phyloP scores from a whole-genome alignment of 2,888 invertebrate species.

The Lasiommata megera region DNA sequence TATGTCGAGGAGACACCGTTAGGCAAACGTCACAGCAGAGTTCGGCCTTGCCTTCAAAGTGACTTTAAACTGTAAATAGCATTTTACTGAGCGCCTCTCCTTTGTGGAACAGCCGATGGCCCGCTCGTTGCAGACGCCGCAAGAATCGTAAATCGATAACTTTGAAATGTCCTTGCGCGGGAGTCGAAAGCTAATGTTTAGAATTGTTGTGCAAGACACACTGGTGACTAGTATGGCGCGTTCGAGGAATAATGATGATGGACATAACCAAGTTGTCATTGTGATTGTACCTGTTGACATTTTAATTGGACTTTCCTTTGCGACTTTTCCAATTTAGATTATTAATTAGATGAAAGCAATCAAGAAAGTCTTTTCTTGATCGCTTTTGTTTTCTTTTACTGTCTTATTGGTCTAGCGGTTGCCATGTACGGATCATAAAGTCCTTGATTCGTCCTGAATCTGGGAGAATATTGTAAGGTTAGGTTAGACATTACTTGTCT shows the following conservation, averaged over 20 bases:
- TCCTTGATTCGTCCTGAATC: too few relatives aligned
- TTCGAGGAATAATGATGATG: conserved; percentile 46
- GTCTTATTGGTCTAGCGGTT: too few relatives aligned
- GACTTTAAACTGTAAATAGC: background rate
- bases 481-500: too few relatives aligned
- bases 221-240: conserved; percentile 47
- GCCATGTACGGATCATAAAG: too few relatives aligned
- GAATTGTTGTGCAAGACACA: conserved; percentile 63
- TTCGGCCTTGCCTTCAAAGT: background rate
- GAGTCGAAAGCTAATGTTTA: conserved; percentile 56
- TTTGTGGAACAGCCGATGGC: conserved; percentile 8
- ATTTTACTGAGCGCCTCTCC: conserved; percentile 4
- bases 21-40: too few relatives aligned
- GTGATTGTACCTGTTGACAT: conserved; percentile 3
- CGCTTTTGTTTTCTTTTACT: background rate
- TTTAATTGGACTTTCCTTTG: conserved; percentile 17
- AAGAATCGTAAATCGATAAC: conserved; percentile 46
- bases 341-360: conserved; percentile 6
- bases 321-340: conserved; percentile 5
- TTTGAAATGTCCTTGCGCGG: conserved; percentile 62
- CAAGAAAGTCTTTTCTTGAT: background rate
- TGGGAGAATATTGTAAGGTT: too few relatives aligned
- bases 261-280: conserved; percentile 12
- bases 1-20: too few relatives aligned
- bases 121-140: conserved; percentile 36